Evolutionary conservation across 2,888 invertebrate species (phyloP).

Genomic region (Anticlea derivata): DNA sequence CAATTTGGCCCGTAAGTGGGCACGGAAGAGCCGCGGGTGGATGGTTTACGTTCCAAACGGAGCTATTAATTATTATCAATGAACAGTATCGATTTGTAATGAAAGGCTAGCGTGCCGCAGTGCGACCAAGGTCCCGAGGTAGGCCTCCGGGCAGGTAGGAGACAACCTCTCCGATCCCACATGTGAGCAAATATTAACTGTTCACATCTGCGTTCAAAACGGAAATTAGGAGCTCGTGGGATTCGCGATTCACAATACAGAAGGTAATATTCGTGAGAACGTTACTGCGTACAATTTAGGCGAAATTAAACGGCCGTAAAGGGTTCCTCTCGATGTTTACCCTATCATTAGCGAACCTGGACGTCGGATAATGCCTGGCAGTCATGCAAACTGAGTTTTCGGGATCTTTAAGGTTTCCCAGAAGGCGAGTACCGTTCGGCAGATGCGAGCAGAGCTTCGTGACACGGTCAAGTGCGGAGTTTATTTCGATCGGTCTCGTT

Average conservation of each 20-base stretch:
- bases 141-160: conserved; percentile 53
- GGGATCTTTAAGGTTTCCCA: conserved; percentile 79
- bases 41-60: conserved; percentile 49
- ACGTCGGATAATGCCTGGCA: conserved; percentile 70
- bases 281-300: conserved; percentile 71
- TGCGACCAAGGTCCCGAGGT: conserved; percentile 57
- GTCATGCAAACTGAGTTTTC: conserved; percentile 79
- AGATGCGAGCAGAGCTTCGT: conserved; percentile 73
- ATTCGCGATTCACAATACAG: conserved; percentile 66
- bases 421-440: conserved; percentile 80
- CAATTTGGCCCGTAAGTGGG: conserved; percentile 64
- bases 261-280: conserved; percentile 81
- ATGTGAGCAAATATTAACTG: conserved; percentile 65
- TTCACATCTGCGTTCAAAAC: conserved; percentile 63
- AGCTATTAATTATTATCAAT: conserved; percentile 75
- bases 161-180: conserved; percentile 56
- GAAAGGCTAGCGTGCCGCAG: conserved; percentile 64
- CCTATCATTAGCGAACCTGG: conserved; percentile 73
- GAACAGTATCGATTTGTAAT: conserved; percentile 73
- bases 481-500: conserved; percentile 77
- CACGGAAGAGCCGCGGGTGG: conserved; percentile 54
- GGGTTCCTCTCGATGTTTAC: conserved; percentile 70
- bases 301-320: conserved; percentile 73
- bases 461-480: conserved; percentile 79
- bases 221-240: conserved; percentile 73